phyloP scores from a whole-genome alignment of 2,797 vertebrate genomes.

The Pangasius djambal region DNA sequence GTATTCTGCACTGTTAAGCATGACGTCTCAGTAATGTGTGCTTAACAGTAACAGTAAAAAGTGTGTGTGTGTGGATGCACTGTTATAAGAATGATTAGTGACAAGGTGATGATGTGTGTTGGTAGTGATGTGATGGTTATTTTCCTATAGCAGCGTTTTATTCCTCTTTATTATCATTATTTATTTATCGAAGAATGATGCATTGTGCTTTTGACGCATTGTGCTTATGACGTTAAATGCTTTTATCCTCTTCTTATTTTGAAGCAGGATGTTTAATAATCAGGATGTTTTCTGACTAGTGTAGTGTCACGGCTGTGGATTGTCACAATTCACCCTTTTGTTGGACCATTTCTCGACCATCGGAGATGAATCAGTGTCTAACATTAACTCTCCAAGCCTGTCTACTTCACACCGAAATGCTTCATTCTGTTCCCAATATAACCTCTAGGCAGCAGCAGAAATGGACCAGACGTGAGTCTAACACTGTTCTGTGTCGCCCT shows the following conservation, averaged over 20 bases:
- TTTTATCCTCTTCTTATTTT: not conserved
- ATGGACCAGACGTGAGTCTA: not conserved
- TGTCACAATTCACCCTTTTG: not conserved
- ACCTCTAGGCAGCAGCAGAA: not conserved
- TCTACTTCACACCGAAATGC: not conserved
- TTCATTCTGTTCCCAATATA: not conserved
- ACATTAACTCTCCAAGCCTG: not conserved
- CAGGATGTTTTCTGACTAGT: not conserved
- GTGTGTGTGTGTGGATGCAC: not conserved
- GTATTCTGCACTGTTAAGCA: not conserved
- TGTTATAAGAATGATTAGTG: not conserved
- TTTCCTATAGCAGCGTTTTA: not conserved
- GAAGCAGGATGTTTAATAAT: not conserved
- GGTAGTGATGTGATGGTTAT: not conserved
- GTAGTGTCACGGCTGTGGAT: no score
- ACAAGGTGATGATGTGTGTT: no score
- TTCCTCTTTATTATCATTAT: not conserved
- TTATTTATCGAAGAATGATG: not conserved
- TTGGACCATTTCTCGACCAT: not conserved
- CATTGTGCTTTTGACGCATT: not conserved
- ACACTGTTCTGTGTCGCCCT: not conserved
- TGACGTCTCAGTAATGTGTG: not conserved
- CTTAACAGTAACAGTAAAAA: not conserved
- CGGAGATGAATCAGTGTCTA: not conserved
- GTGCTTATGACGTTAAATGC: not conserved